A percentile compares a stretch with the other conserved stretches of the same genome.
These are phyloP conservation scores for Acanthurus leucopareius DNA, from an alignment of 2,797 vertebrate species.

Conservation along the genomic window DNA sequence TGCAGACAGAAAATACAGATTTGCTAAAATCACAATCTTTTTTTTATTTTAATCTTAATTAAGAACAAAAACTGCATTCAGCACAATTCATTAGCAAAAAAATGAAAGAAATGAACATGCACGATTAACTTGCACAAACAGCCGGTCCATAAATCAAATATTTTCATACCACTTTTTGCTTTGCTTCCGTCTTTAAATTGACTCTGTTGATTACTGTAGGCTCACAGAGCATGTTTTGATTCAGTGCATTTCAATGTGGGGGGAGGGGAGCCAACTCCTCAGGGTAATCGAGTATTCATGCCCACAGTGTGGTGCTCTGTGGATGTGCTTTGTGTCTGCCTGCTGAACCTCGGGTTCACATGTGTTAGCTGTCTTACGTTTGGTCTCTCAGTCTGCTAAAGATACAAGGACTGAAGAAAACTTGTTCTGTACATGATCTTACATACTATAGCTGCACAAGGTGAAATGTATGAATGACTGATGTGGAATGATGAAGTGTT, in stretches of 20 bases:
- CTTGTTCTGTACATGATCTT: not conserved
- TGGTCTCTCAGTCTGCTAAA: not conserved
- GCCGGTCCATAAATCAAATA: conserved; percentile 16
- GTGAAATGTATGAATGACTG: not conserved
- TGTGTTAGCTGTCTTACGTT: conserved; percentile 29
- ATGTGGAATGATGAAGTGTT: not conserved
- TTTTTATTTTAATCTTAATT: conserved; percentile 6
- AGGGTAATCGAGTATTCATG: conserved; percentile 72
- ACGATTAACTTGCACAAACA: not conserved
- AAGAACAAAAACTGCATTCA: conserved; percentile 17
- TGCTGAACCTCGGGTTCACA: conserved; percentile 41
- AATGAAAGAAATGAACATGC: conserved; percentile 13
- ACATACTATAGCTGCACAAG: not conserved
- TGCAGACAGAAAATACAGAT: conserved; percentile 33
- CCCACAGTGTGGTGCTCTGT: conserved; percentile 12
- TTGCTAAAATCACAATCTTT: conserved; percentile 24
- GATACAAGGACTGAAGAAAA: not conserved
- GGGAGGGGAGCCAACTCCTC: conserved; percentile 30
- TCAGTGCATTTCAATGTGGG: conserved; percentile 13
- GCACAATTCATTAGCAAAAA: conserved; percentile 14
- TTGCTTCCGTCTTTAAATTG: conserved; percentile 14
- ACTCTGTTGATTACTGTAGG: conserved; percentile 28
- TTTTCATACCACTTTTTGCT: not conserved
- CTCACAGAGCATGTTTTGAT: conserved; percentile 41
- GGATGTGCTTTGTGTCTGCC: conserved; percentile 45